A percentile compares a stretch with the other conserved stretches of the same genome.
Evolutionary conservation across 2,113 vertebrate genomes (phyloP).

Genomic region (Marmota flaviventris): DNA sequence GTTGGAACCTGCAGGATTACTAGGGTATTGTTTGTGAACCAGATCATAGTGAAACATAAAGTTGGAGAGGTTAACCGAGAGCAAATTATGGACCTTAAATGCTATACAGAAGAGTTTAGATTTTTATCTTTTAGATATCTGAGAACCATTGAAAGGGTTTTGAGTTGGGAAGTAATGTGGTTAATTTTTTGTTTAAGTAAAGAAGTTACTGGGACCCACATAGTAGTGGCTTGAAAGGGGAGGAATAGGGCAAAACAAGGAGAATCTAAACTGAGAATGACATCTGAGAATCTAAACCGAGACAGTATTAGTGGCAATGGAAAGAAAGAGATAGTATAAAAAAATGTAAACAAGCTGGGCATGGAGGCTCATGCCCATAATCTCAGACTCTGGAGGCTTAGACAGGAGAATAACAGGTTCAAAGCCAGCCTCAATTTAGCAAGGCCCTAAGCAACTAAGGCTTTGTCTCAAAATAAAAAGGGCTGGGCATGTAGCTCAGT

Average conservation of each 20-base stretch:
- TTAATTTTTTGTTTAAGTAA: constrained; percentile 38
- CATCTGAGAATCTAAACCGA: not conserved
- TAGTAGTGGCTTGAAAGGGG: not conserved
- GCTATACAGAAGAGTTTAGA: not conserved
- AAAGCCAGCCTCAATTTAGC: too few relatives aligned
- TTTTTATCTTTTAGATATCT: not conserved
- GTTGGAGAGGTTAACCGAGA: not conserved
- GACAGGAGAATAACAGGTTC: too few relatives aligned
- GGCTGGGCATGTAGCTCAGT: too few relatives aligned
- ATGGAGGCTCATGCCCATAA: too few relatives aligned
- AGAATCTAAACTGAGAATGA: not conserved
- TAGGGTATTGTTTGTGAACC: not conserved
- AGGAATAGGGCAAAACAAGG: not conserved
- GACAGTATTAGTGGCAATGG: not conserved
- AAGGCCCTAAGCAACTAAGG: too few relatives aligned
- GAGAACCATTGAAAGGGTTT: not conserved
- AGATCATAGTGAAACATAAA: not conserved
- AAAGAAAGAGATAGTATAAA: not conserved
- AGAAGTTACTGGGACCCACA: not conserved
- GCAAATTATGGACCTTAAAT: not conserved
- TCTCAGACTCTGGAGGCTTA: too few relatives aligned
- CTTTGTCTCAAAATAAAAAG: too few relatives aligned
- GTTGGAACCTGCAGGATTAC: not conserved
- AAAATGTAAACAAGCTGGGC: not conserved
- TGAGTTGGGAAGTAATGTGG: not conserved